Conservation (phyloP, 2,797 vertebrate species). For the Salarias fasciatus region DNA sequence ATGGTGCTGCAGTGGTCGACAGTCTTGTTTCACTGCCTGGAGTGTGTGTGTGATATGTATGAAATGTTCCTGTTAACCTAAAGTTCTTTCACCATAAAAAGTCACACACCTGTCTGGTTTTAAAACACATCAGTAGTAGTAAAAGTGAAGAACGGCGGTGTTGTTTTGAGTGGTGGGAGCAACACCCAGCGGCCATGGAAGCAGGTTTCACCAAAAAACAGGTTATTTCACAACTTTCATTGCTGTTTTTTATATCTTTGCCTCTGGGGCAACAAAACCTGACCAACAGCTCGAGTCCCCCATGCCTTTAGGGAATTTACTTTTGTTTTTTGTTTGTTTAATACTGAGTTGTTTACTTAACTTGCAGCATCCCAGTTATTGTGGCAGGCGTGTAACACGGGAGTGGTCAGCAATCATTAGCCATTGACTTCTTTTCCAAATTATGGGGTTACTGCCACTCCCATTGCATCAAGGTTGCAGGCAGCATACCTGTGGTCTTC, state of each 20-base stretch:
- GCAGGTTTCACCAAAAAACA: constrained; percentile 7
- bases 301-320: constrained; percentile 14
- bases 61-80: no score
- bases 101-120: no score
- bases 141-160: constrained; percentile 3
- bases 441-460: neutral
- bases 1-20: no score
- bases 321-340: constrained; percentile 31
- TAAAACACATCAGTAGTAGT: neutral
- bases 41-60: no score
- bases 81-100: no score
- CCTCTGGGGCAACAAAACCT: constrained; percentile 43
- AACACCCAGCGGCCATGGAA: constrained; percentile 13
- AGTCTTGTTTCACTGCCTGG: no score
- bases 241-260: constrained; percentile 24
- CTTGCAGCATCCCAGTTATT: neutral
- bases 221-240: constrained; percentile 20
- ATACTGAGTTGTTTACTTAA: constrained; percentile 21
- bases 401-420: neutral
- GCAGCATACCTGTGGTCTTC: no score
- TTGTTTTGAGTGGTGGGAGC: neutral
- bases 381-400: neutral
- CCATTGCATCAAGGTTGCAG: no score
- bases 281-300: constrained; percentile 27
- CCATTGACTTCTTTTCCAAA: neutral